These are phyloP conservation scores for Lepeophtheirus nordmannii DNA, from an alignment of 2,888 invertebrate species.

Conservation along the genomic window DNA sequence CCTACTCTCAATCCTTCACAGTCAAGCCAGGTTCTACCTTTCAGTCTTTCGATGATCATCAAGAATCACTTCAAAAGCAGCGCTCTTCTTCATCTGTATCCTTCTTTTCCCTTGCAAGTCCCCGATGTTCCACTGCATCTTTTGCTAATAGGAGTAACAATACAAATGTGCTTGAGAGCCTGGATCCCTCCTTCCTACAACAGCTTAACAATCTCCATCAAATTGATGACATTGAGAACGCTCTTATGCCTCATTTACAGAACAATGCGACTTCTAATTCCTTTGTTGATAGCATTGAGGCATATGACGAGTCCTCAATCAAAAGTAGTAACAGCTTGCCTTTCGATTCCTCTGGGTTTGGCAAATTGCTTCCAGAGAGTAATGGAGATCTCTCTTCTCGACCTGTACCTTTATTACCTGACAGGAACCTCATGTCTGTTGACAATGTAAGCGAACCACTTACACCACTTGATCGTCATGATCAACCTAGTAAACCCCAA, in stretches of 20 bases:
- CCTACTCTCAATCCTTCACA: background rate
- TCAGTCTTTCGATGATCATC: background rate
- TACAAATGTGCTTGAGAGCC: constrained; percentile 13
- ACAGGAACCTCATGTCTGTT: no score
- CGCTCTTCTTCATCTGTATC: background rate
- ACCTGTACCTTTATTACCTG: background rate
- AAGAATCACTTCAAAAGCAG: background rate
- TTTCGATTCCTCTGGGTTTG: background rate
- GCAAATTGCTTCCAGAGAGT: background rate
- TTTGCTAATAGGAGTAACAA: background rate
- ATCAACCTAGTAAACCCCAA: no score
- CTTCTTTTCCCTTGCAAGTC: constrained; percentile 7
- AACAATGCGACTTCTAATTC: background rate
- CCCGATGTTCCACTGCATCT: background rate
- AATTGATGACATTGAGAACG: constrained; percentile 25
- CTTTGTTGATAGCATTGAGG: background rate
- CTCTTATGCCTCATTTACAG: constrained; percentile 21
- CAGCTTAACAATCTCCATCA: constrained; percentile 23
- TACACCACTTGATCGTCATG: background rate
- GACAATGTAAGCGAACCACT: background rate
- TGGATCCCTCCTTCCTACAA: constrained; percentile 15
- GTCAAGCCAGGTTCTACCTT: constrained; percentile 6
- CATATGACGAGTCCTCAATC: background rate
- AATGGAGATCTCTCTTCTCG: background rate
- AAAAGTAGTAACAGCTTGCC: no score